Base-by-base conservation (phyloP, 1,140 invertebrate species). In the Neodiprion lecontei region DNA sequence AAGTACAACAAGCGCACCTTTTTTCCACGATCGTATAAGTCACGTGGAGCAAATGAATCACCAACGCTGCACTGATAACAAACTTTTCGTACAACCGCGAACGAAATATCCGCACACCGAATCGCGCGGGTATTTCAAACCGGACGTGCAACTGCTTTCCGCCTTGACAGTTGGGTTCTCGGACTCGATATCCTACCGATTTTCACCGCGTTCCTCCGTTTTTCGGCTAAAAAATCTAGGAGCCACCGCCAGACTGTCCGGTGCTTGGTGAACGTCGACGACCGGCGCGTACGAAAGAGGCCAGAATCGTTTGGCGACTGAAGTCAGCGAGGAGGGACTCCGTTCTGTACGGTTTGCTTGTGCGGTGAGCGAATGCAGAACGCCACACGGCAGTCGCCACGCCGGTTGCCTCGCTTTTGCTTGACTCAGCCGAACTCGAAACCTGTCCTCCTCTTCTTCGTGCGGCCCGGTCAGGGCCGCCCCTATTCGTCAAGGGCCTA, bases 401-500 rank as follows among this genome's bases (percentile, higher is more conserved):
- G 67, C 28, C 28, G 67, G 67, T 68, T 68, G 17, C 50, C 50
- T 53, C 50, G 50, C 67, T 68, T 68, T 68, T 68, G 67, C 67
- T 40, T 68, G 17, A 21, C 67, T 68, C 67, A 68, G 67, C 17
- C 67, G 28, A 68, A 68, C 67, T 40, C 67, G 67, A 68, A 68
- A 68, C 67, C 67, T 68, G 67, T 68, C 67, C 67, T 68, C 67
- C 10, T 21, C 17, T 21, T 21, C 17, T 53, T 53, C 50, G 10
- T 53, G 50, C 10, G 10, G 10, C 10, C 17, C 17, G 53, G 10
- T 68, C 67, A 68, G 67, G 67, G 67, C 67, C 67, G 67, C 28
- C 67, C 67, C 67, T 21, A 68, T 17, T 17, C 17, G 67, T 17
- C 28, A 11, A 68, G 17, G 28, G 9, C 28, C 28, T 17, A 12